Conservation (phyloP, 2,113 vertebrate genomes). For the Lagenorhynchus albirostris region DNA sequence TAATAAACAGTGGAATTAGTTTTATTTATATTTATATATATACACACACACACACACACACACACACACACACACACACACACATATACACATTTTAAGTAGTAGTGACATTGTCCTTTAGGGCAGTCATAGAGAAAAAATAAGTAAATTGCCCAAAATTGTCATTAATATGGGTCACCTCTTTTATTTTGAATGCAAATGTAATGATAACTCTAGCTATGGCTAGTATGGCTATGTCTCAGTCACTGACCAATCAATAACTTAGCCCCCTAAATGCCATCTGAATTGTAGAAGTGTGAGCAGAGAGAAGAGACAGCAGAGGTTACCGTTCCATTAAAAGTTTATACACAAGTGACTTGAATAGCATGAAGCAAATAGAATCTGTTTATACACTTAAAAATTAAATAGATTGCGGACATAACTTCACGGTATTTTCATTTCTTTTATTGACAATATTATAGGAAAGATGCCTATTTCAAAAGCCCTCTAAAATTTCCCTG, state of each 20-base stretch:
- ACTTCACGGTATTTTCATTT: not conserved
- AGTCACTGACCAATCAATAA: not conserved
- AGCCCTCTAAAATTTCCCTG: not conserved
- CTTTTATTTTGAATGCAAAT: not conserved
- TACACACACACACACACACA: not conserved
- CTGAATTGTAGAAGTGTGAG: not conserved
- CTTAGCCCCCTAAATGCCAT: not conserved
- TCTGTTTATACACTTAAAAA: not conserved
- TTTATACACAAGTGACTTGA: not conserved
- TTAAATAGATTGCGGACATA: not conserved
- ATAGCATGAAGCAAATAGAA: not conserved
- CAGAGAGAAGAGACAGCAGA: not conserved
- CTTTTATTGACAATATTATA: not conserved
- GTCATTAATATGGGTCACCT: not conserved
- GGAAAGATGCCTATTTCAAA: not conserved
- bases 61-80: too few species aligned
- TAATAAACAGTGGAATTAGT: not conserved
- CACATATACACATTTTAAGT: not conserved
- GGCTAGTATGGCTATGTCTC: not conserved
- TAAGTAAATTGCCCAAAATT: not conserved
- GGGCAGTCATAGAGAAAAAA: not conserved
- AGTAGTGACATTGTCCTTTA: not conserved
- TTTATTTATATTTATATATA: not conserved
- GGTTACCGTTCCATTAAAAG: not conserved
- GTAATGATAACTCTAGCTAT: not conserved